Percentiles rank a stretch among this genome's conserved stretches.
Conservation (phyloP, 2,113 vertebrate genomes). For the Pseudorasbora parva region DNA sequence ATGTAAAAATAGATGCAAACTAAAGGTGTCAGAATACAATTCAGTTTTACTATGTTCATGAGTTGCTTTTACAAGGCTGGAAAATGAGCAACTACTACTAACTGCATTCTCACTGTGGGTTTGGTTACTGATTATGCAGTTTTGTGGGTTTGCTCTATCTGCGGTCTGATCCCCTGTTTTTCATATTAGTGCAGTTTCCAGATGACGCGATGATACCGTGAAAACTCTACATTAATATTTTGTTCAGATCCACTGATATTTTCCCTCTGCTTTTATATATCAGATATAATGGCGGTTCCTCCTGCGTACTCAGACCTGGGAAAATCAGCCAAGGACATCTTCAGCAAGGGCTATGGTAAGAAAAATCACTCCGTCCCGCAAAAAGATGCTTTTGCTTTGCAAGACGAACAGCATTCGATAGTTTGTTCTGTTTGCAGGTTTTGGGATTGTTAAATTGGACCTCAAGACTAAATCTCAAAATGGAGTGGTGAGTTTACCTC, state of each 20-base stretch:
- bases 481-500: constrained; percentile 85
- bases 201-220: too few species aligned
- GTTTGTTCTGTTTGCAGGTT: constrained; percentile 77
- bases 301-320: constrained; percentile 91
- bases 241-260: neutral
- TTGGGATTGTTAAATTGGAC: constrained; percentile 93
- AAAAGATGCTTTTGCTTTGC: neutral
- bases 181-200: too few species aligned
- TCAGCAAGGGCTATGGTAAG: constrained; percentile 95
- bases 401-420: neutral
- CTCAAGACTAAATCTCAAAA: constrained; percentile 93
- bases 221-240: too few species aligned
- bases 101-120: neutral
- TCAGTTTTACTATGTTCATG: neutral
- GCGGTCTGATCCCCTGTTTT: neutral
- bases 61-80: neutral
- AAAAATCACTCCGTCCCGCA: neutral
- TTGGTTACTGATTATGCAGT: neutral
- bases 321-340: constrained; percentile 91
- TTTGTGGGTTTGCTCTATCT: constrained; percentile 9
- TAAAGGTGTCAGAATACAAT: neutral
- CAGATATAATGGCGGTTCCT: constrained; percentile 85
- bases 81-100: neutral
- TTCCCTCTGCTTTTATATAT: neutral
- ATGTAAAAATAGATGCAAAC: neutral